These are phyloP conservation scores for Drosophila navojoa DNA, from an alignment of 1,140 invertebrate species.

Conservation along the genomic window DNA sequence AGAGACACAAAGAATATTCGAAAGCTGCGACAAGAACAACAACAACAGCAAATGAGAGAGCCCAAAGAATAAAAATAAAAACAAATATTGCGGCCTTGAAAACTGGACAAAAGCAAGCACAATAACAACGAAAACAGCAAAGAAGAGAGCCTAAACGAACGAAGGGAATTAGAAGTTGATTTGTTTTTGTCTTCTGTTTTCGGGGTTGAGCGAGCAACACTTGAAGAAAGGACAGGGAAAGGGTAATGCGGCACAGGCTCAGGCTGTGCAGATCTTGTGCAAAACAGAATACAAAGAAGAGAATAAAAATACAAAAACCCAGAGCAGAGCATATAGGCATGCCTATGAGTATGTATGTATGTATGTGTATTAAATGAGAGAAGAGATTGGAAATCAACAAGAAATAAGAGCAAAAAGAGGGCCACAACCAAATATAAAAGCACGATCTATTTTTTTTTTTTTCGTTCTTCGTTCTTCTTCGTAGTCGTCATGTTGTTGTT, in stretches of 20 bases:
- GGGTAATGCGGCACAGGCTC: slow-evolving; percentile 24
- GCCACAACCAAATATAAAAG: slow-evolving; percentile 41
- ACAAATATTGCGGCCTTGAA: slow-evolving; percentile 70
- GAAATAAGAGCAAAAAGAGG: slow-evolving; percentile 43
- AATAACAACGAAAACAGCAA: slow-evolving; percentile 12
- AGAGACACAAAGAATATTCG: slow-evolving; percentile 15
- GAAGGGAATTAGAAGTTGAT: slow-evolving; percentile 45
- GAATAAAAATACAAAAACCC: background rate
- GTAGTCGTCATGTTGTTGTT: slow-evolving; percentile 16
- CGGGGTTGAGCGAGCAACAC: slow-evolving; percentile 17
- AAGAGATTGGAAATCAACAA: slow-evolving; percentile 39
- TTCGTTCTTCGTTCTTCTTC: slow-evolving; percentile 19
- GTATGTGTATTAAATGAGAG: slow-evolving; percentile 10
- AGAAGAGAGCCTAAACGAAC: slow-evolving; percentile 26
- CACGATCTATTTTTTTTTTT: slow-evolving; percentile 45
- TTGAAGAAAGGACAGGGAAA: slow-evolving; percentile 5
- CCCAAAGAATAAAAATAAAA: slow-evolving; percentile 42
- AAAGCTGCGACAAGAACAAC: slow-evolving; percentile 1
- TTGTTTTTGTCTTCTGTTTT: slow-evolving; percentile 11
- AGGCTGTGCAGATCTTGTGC: slow-evolving; percentile 26
- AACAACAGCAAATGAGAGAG: slow-evolving; percentile 27
- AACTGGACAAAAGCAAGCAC: slow-evolving; percentile 38
- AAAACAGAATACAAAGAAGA: background rate
- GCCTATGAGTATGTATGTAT: background rate
- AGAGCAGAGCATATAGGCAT: background rate